These are phyloP conservation scores for Ptilonorhynchus violaceus DNA, from an alignment of 2,113 vertebrate genomes.

Conservation along the genomic window DNA sequence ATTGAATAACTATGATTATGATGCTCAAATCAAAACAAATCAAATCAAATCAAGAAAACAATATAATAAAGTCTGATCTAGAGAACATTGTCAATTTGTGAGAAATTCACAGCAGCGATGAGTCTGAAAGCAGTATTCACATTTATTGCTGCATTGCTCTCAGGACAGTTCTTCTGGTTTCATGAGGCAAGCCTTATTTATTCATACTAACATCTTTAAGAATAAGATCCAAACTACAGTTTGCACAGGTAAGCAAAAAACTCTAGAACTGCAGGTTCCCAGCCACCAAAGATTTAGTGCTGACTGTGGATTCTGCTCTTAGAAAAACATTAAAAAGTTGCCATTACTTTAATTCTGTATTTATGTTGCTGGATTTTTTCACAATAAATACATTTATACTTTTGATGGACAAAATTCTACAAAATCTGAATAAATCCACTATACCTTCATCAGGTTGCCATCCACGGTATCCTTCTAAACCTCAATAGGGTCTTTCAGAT, in stretches of 20 bases:
- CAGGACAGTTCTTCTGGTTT: not conserved
- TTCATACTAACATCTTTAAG: not conserved
- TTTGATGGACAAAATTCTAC: not conserved
- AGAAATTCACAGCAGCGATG: not conserved
- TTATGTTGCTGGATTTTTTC: not conserved
- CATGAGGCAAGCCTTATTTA: not conserved
- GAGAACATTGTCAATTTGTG: not conserved
- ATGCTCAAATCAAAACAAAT: not conserved
- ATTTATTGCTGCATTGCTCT: not conserved
- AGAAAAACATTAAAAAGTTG: not conserved
- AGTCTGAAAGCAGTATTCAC: not conserved
- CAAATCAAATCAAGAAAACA: not conserved
- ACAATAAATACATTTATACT: not conserved
- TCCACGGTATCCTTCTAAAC: not conserved
- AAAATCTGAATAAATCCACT: not conserved
- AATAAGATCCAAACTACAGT: not conserved
- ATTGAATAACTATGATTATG: not conserved
- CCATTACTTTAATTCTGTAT: not conserved
- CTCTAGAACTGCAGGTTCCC: not conserved
- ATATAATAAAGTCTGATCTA: not conserved
- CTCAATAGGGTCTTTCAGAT: not conserved
- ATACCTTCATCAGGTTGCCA: not conserved
- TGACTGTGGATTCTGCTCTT: not conserved
- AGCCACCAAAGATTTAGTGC: not conserved
- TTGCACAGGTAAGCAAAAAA: conserved; percentile 1